These are phyloP conservation scores for Orchesellides sinensis DNA, from an alignment of 2,888 invertebrate genomes.

Conservation along the genomic window DNA sequence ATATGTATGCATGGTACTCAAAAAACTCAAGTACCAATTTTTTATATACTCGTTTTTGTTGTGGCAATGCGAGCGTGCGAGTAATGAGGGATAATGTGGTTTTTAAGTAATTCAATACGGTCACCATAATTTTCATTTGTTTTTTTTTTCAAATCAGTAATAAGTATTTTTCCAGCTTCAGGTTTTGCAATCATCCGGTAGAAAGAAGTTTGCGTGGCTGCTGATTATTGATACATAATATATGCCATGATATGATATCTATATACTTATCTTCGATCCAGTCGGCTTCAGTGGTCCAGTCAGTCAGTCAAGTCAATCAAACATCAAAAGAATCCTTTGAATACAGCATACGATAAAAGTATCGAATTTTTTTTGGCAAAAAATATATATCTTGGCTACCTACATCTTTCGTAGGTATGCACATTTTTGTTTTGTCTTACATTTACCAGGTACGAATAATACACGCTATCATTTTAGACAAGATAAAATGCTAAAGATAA, in stretches of 20 bases:
- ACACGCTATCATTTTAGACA: constrained; percentile 29
- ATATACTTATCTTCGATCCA: too few relatives aligned
- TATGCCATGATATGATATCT: constrained; percentile 23
- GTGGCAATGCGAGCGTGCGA: constrained; percentile 53
- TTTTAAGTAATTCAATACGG: constrained; percentile 56
- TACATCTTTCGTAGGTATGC: too few relatives aligned
- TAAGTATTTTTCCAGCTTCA: constrained; percentile 35
- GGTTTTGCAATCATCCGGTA: constrained; percentile 40
- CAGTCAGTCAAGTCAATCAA: too few relatives aligned
- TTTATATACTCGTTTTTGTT: not conserved
- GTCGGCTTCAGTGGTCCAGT: too few relatives aligned
- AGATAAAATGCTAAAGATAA: not conserved
- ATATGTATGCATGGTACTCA: not conserved
- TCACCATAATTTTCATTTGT: constrained; percentile 44
- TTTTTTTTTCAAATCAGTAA: constrained; percentile 8
- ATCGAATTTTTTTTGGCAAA: too few relatives aligned
- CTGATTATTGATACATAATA: not conserved
- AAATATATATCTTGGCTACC: too few relatives aligned
- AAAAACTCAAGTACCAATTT: not conserved
- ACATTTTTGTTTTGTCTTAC: too few relatives aligned
- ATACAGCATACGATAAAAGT: too few relatives aligned
- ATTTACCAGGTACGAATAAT: not conserved
- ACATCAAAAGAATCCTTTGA: too few relatives aligned
- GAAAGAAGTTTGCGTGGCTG: constrained; percentile 38
- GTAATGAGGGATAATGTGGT: constrained; percentile 59